These are phyloP conservation scores for Nephotettix cincticeps DNA, from an alignment of 1,140 invertebrate genomes.

Conservation along the genomic window DNA sequence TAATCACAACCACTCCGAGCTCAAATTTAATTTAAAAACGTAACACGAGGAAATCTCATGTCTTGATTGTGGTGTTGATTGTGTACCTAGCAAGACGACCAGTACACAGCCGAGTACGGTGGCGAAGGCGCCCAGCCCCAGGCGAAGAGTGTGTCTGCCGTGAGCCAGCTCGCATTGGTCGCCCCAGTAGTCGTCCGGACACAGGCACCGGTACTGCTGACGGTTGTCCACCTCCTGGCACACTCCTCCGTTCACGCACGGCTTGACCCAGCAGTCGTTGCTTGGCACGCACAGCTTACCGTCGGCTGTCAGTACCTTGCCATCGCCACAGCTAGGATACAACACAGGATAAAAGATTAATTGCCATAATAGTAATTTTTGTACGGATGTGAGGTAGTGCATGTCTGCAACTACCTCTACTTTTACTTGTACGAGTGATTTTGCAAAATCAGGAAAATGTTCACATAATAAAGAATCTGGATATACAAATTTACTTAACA, in stretches of 20 bases:
- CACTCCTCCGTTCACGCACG: conserved; percentile 84
- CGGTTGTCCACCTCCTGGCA: conserved; percentile 85
- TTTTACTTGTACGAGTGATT: too few relatives aligned
- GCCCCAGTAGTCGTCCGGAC: conserved; percentile 88
- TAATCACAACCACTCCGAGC: too few relatives aligned
- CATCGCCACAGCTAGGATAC: conserved; percentile 90
- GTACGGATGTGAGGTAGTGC: too few relatives aligned
- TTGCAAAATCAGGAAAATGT: too few relatives aligned
- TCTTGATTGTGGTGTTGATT: too few relatives aligned
- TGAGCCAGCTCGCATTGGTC: conserved; percentile 90
- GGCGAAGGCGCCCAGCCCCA: conserved; percentile 89
- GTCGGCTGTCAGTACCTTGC: conserved; percentile 81
- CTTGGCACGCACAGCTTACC: conserved; percentile 89
- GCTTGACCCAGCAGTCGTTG: conserved; percentile 88
- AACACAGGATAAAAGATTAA: too few relatives aligned
- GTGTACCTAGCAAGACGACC: conserved; percentile 67
- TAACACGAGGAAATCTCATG: too few relatives aligned
- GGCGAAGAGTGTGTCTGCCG: conserved; percentile 85
- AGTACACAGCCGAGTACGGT: conserved; percentile 90
- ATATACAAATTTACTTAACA: too few relatives aligned
- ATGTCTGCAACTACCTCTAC: too few relatives aligned
- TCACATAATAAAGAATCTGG: too few relatives aligned
- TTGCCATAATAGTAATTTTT: too few relatives aligned
- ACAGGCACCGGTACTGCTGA: conserved; percentile 77
- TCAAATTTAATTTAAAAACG: too few relatives aligned